Evolutionary conservation across 1,140 invertebrate genomes (phyloP).

Genomic region (Luehdorfia chinensis): DNA sequence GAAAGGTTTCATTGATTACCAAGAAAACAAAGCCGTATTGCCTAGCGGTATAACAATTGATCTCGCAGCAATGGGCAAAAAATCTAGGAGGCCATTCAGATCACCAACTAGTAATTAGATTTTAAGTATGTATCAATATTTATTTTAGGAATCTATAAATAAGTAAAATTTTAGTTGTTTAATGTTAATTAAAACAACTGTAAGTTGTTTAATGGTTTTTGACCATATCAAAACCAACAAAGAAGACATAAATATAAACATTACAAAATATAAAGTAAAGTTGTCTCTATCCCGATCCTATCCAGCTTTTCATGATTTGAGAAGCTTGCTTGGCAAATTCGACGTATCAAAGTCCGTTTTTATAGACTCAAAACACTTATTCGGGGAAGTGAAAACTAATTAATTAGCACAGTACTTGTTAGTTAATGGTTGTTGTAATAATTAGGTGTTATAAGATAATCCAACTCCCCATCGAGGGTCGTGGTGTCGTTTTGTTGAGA

Average conservation of each 20-base stretch:
- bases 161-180: slow-evolving; percentile 47
- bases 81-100: slow-evolving; percentile 80
- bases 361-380: too few relatives aligned
- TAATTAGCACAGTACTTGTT: too few relatives aligned
- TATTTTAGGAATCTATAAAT: slow-evolving; percentile 68
- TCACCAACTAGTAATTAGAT: slow-evolving; percentile 56
- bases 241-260: slow-evolving; percentile 13
- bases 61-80: slow-evolving; percentile 82
- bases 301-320: too few relatives aligned
- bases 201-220: background rate
- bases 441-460: too few relatives aligned
- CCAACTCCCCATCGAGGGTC: too few relatives aligned
- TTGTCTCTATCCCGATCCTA: background rate
- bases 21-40: slow-evolving; percentile 83
- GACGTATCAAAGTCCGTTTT: too few relatives aligned
- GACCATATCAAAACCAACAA: background rate
- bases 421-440: too few relatives aligned
- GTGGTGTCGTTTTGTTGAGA: too few relatives aligned
- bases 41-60: slow-evolving; percentile 84
- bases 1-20: slow-evolving; percentile 83
- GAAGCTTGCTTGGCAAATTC: too few relatives aligned
- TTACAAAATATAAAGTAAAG: slow-evolving; percentile 1
- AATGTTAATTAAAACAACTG: slow-evolving; percentile 28
- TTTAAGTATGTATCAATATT: slow-evolving; percentile 53
- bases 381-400: too few relatives aligned